Evolutionary conservation across 2,888 invertebrate genomes (phyloP).

Genomic region (Sarcophaga rosellei): DNA sequence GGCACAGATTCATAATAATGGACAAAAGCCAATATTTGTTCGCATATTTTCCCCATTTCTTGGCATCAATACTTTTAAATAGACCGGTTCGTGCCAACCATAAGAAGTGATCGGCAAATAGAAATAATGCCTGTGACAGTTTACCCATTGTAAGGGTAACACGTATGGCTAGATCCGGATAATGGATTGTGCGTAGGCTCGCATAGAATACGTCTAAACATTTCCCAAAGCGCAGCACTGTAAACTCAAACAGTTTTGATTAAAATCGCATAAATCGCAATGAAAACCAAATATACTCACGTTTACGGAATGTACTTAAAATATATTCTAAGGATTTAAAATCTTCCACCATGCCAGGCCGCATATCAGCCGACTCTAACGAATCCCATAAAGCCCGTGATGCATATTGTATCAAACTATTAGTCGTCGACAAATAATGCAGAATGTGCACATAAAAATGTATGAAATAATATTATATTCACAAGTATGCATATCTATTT

Average conservation of each 20-base stretch:
- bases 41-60: constrained; percentile 88
- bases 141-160: constrained; percentile 89
- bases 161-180: constrained; percentile 87
- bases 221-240: constrained; percentile 93
- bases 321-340: constrained; percentile 91
- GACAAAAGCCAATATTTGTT: constrained; percentile 94
- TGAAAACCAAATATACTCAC: constrained; percentile 82
- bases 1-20: constrained; percentile 88
- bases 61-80: constrained; percentile 85
- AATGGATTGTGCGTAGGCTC: constrained; percentile 87
- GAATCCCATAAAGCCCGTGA: constrained; percentile 91
- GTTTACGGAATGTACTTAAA: constrained; percentile 92
- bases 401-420: constrained; percentile 90
- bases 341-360: constrained; percentile 86
- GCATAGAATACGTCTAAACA: constrained; percentile 91
- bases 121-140: constrained; percentile 89
- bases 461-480: neutral
- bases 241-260: neutral
- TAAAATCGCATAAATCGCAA: neutral
- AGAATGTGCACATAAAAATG: neutral
- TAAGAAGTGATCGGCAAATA: constrained; percentile 92
- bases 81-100: constrained; percentile 91
- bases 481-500: neutral
- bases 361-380: constrained; percentile 83
- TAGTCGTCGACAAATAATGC: constrained; percentile 6